Evolutionary conservation across 2,888 invertebrate species (phyloP), one percentile per base, ranked within the genome.

Genomic region (Tinea trinotella): DNA sequence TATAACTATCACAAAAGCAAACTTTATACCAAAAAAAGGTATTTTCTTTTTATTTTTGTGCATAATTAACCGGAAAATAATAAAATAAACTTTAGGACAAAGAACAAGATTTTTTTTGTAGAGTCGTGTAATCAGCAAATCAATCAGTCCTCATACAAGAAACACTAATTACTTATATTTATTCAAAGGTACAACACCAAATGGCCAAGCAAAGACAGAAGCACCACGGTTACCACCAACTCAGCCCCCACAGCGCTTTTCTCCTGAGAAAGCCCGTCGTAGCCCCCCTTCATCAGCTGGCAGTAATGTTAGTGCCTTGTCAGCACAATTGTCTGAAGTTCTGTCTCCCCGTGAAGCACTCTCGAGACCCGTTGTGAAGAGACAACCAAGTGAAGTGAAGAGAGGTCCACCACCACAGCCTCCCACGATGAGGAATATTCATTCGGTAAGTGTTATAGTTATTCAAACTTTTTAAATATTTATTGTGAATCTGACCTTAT

Each of bases 331-430:
- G 17, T 76, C 79, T 0, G 79, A 74, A 59, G 79, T 79, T 0
- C 57, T 85, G 30, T 68, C 67, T 13, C 65, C 69, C 1, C 59
- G 66, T 54, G 64, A 74, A 15, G 60, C 67, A 17, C 67, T 76
- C 1, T 60, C 67, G 3, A 66, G 74, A 55, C 75, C 71, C 1
- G 62, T 59, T 56, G 73, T 77, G 12, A 74, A 70, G 64, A 68
- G 84, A 58, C 83, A 83, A 56, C 77, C 82, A 1, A 82, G 81
- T 56, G 82, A 82, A 59, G 72, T 67, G 9, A 70, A 76, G 58
- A 88, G 94, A 63, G 94, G 93, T 46, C 94, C 95, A 22, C 95
- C 95, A 22, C 95, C 96, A 9, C 91, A 92, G 61, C 93, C 93
- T 18, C 93, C 93, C 55, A 90, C 91, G 52, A 90, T 88, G 65